Evolutionary conservation across 2,113 vertebrate genomes (phyloP).

Genomic region (Platichthys flesus): DNA sequence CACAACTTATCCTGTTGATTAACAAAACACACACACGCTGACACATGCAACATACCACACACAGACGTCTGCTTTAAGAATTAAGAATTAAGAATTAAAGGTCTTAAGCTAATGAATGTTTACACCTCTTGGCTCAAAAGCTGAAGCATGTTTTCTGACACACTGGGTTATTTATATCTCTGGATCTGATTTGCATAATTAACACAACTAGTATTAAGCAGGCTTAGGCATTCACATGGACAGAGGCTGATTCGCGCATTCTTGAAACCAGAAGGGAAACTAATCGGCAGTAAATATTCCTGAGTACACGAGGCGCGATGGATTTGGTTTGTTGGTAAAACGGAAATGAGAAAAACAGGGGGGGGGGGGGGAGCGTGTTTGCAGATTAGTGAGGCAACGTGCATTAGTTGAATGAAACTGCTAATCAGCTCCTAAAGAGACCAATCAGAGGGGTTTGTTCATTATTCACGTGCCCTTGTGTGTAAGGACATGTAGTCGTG

Average conservation of each 20-base stretch:
- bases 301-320: background rate
- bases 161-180: conserved; percentile 29
- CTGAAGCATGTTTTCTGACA: conserved; percentile 15
- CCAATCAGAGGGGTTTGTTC: conserved; percentile 26
- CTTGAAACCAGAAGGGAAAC: conserved; percentile 23
- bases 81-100: conserved; percentile 5
- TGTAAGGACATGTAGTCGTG: background rate
- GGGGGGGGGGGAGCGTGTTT: background rate
- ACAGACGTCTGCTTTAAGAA: background rate
- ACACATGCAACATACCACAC: background rate
- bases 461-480: background rate
- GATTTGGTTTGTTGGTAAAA: conserved; percentile 46
- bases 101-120: conserved; percentile 14
- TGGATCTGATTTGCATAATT: conserved; percentile 14
- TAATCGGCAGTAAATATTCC: conserved; percentile 50
- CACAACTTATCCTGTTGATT: background rate
- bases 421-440: background rate
- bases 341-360: conserved; percentile 21
- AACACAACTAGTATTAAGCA: conserved; percentile 24
- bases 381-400: conserved; percentile 30
- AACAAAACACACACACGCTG: background rate
- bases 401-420: conserved; percentile 27
- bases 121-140: background rate
- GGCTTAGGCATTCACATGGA: conserved; percentile 46
- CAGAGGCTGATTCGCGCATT: conserved; percentile 32